A percentile compares a stretch with the other conserved stretches of the same genome.
These are phyloP conservation scores for Andrena bicolor DNA, from an alignment of 2,888 invertebrate species.

Conservation along the genomic window DNA sequence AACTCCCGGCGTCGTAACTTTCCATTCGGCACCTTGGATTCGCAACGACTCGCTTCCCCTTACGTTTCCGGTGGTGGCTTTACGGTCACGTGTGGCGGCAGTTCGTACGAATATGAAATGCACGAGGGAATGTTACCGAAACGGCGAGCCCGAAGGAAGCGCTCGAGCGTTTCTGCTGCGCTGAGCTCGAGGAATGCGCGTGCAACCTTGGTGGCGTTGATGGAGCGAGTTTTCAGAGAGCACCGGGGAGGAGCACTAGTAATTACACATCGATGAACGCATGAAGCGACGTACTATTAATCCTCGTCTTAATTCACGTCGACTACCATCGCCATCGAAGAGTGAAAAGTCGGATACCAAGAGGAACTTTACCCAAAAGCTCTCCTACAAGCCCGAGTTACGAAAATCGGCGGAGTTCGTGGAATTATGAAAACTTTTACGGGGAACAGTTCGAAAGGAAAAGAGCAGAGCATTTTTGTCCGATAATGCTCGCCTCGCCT, in stretches of 20 bases:
- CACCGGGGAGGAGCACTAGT: not conserved
- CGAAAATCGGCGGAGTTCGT: not conserved
- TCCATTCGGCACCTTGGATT: slow-evolving; percentile 8
- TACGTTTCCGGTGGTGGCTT: slow-evolving; percentile 13
- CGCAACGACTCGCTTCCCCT: not conserved
- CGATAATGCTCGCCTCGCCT: not conserved
- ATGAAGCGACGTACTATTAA: not conserved
- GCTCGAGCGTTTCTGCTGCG: not conserved
- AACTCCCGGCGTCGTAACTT: slow-evolving; percentile 24
- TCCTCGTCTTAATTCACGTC: not conserved
- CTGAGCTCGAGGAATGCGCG: not conserved
- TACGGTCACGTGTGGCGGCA: not conserved
- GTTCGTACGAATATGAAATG: not conserved
- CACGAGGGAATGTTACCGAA: not conserved
- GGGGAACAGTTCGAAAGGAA: too few relatives aligned
- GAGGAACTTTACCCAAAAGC: not conserved
- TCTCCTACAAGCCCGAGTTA: not conserved
- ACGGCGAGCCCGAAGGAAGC: not conserved
- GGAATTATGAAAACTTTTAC: slow-evolving; percentile 17
- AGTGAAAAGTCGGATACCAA: not conserved
- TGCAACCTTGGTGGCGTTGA: not conserved
- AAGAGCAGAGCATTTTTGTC: not conserved
- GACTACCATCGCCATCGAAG: not conserved
- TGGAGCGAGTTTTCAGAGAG: not conserved
- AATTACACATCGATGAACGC: not conserved